These are phyloP conservation scores for Lutjanus erythropterus DNA, from an alignment of 2,113 vertebrate species.

Conservation along the genomic window DNA sequence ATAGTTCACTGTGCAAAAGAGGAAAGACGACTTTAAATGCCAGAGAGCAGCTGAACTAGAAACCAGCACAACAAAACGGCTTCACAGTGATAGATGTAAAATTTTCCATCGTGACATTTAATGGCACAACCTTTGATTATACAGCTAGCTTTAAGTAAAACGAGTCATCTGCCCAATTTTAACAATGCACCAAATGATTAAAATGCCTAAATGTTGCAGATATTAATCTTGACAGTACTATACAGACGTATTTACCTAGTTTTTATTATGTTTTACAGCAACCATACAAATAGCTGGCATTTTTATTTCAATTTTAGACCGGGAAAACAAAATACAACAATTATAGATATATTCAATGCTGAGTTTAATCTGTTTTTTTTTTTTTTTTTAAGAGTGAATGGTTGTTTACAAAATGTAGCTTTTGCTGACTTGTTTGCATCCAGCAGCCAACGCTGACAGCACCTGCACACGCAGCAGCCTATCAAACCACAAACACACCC, in stretches of 20 bases:
- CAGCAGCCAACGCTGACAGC: background rate
- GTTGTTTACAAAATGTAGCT: conserved; percentile 1
- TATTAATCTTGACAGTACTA: background rate
- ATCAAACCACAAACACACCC: background rate
- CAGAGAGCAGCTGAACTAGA: background rate
- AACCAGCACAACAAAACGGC: background rate
- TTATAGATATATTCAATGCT: background rate
- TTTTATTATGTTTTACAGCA: background rate
- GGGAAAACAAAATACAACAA: background rate
- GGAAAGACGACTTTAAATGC: conserved; percentile 1
- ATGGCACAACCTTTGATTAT: background rate
- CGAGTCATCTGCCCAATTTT: background rate
- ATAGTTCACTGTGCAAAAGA: background rate
- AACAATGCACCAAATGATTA: background rate
- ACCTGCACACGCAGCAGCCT: conserved; percentile 6
- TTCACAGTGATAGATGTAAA: background rate
- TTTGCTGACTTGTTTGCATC: conserved; percentile 21
- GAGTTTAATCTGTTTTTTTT: background rate
- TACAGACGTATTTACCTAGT: background rate
- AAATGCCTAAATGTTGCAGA: background rate
- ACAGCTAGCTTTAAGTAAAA: background rate
- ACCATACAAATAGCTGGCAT: background rate
- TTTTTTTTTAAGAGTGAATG: background rate
- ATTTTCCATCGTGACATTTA: background rate
- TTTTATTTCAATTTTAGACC: too few species aligned